Percentiles rank a stretch among this genome's conserved stretches.
These are phyloP conservation scores for Bombus vancouverensis DNA, from an alignment of 1,140 invertebrate species.

Conservation along the genomic window DNA sequence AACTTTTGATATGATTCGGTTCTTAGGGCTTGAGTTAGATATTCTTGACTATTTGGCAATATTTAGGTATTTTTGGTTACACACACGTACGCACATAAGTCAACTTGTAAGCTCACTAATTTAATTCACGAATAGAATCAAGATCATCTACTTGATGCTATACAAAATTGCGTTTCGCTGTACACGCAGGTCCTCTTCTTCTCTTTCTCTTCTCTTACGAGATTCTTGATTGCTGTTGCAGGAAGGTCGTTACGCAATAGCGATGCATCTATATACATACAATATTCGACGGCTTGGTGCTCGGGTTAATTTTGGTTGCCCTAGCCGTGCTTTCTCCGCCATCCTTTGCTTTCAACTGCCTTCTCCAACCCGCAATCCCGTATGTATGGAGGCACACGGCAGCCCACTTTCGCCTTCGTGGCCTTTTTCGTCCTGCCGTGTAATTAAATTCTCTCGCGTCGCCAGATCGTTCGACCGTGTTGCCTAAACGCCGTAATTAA, in stretches of 20 bases:
- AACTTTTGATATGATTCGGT: not conserved
- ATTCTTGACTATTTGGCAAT: no score
- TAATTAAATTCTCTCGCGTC: conserved; percentile 72
- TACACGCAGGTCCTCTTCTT: not conserved
- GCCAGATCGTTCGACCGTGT: conserved; percentile 64
- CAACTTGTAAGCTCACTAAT: not conserved
- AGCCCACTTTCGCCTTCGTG: conserved; percentile 56
- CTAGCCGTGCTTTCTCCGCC: conserved; percentile 41
- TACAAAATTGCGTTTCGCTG: not conserved
- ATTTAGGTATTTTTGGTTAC: no score
- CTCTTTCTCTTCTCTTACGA: not conserved
- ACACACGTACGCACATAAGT: no score
- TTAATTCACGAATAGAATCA: not conserved
- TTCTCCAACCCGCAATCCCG: conserved; percentile 5
- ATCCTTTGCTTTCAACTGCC: conserved; percentile 49
- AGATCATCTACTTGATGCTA: not conserved
- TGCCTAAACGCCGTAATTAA: conserved; percentile 67
- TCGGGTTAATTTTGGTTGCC: conserved; percentile 50
- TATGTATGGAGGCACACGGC: conserved; percentile 24
- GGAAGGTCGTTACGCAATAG: conserved; percentile 25
- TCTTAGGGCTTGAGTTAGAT: no score
- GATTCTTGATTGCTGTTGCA: not conserved
- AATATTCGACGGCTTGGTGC: not conserved
- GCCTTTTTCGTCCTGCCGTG: conserved; percentile 56
- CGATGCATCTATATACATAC: not conserved